Evolutionary conservation across 2,888 invertebrate species (phyloP), one percentile per base, ranked within the genome.

Genomic region (Lycophotia porphyrea): DNA sequence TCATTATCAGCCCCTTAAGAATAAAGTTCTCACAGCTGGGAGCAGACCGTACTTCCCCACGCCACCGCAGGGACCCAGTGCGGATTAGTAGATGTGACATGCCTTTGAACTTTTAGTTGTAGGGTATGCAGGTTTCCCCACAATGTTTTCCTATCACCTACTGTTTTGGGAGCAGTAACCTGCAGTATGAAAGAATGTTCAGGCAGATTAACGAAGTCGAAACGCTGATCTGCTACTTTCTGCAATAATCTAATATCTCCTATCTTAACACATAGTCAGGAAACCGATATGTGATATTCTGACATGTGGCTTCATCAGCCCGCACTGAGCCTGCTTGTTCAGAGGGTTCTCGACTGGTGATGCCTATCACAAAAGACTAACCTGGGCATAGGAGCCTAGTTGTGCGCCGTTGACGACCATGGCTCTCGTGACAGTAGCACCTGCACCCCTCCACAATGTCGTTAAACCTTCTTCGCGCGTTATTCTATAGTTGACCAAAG

Each of bases 391-490:
- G 0, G 99, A 99, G 71, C 99, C 98, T 84, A 99, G 97, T 93
- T 99, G 99, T 4, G 99, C 99, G 55, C 99, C 99, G 94, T 99
- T 99, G n/a, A 99, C 99, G 2, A 99, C 99, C 98, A 99, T 99
- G 0, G 99, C 99, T 76, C 98, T 96, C 0, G 98, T 98, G 94
- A 99, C 98, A 0, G 99, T 99, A 13, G 98, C 98, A 70, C 98
- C 96, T 36, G 98, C 98, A 18, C 98, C 99, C 88, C 99, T 97
- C 99, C 99, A 99, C 39, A 99, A 93, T 9, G 99, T 98, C 1
- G 98, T 87, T 0, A 99, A 92, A 3, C 98, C 98, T 76, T 96
- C 96, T 80, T 96, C 96, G 5, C 89, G 92, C 1, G 94, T 89
- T 89, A 96, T 96, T 90, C 96, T 96, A 88, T 63, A 61, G 27